phyloP scores from a whole-genome alignment of 2,888 invertebrate genomes.

The Thecocarcelia acutangulata region DNA sequence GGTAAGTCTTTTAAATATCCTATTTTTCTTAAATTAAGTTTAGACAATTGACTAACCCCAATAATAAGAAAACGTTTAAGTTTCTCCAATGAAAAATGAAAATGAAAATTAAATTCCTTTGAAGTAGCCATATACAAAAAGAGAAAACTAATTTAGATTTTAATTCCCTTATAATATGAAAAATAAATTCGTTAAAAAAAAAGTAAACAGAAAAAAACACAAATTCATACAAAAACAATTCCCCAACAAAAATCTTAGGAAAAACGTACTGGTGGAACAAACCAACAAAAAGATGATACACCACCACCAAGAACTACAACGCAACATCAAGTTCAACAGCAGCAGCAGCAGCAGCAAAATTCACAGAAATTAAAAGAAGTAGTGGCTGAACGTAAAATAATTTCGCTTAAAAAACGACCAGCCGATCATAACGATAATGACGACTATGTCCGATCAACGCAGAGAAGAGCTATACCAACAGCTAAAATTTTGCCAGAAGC shows the following conservation, averaged over 20 bases:
- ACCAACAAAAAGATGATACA: conserved; percentile 68
- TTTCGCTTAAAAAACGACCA: conserved; percentile 78
- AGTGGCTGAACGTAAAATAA: conserved; percentile 80
- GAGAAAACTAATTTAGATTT: conserved; percentile 63
- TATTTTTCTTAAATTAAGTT: neutral
- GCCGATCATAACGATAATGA: conserved; percentile 69
- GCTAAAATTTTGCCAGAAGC: conserved; percentile 81
- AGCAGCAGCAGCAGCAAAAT: conserved; percentile 69
- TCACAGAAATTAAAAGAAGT: conserved; percentile 76
- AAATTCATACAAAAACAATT: conserved; percentile 75
- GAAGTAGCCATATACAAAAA: conserved; percentile 10
- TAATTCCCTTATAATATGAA: conserved; percentile 47
- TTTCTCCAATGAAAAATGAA: conserved; percentile 4
- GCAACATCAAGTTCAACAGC: conserved; percentile 64
- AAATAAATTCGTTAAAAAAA: conserved; percentile 45
- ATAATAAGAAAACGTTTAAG: conserved; percentile 5
- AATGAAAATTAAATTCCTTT: conserved; percentile 4
- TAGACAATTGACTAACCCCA: neutral
- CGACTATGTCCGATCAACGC: conserved; percentile 63
- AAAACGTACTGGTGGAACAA: conserved; percentile 59
- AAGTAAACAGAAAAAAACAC: conserved; percentile 45
- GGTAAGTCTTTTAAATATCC: conserved; percentile 73
- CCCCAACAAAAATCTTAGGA: conserved; percentile 69
- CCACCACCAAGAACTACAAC: conserved; percentile 51
- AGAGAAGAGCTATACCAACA: conserved; percentile 76